phyloP scores from a whole-genome alignment of 2,888 invertebrate genomes.

The Calameuta pallipes region DNA sequence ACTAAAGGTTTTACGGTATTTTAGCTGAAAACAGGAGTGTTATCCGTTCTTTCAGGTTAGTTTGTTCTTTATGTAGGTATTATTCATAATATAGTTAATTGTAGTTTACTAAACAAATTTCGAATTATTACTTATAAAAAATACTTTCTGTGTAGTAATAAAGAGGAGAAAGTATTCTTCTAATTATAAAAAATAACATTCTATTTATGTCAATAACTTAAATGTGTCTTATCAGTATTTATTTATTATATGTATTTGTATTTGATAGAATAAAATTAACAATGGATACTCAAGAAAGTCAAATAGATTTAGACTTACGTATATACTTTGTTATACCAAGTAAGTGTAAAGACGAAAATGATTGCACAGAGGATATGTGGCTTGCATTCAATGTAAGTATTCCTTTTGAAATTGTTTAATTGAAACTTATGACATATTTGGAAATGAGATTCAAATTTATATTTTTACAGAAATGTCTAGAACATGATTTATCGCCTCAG shows the following conservation, averaged over 20 bases:
- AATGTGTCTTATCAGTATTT: not conserved
- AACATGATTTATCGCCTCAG: conserved; percentile 71
- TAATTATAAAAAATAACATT: not conserved
- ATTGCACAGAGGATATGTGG: conserved; percentile 73
- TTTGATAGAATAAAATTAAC: conserved; percentile 7
- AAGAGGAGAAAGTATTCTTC: not conserved
- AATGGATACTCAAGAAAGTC: conserved; percentile 42
- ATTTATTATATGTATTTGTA: not conserved
- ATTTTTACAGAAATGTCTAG: conserved; percentile 70
- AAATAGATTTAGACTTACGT: conserved; percentile 43
- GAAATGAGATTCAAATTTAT: not conserved
- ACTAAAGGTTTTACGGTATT: not conserved
- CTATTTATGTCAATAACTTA: not conserved
- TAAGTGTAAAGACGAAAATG: conserved; percentile 67
- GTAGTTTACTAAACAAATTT: not conserved
- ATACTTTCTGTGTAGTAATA: not conserved
- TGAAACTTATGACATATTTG: not conserved
- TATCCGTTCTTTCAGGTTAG: not conserved
- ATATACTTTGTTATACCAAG: conserved; percentile 70
- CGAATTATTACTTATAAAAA: not conserved
- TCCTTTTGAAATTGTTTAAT: not conserved
- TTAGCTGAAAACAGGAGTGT: not conserved
- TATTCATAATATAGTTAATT: not conserved
- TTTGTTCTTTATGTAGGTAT: not conserved
- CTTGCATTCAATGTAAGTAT: conserved; percentile 71